phyloP scores from a whole-genome alignment of 2,888 invertebrate species.

The Chrysolina americana region DNA sequence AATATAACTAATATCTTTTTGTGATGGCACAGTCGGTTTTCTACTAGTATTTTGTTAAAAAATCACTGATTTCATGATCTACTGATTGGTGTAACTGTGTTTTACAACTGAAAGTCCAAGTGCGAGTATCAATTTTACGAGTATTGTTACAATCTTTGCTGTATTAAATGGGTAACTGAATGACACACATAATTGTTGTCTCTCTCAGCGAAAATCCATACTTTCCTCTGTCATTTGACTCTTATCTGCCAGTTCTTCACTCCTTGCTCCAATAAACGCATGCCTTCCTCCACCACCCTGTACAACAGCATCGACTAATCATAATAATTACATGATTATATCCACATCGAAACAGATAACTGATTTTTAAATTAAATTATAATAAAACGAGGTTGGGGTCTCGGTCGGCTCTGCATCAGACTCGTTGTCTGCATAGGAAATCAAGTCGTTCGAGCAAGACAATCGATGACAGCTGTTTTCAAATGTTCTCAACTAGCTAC shows the following conservation, averaged over 20 bases:
- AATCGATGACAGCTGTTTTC: slow-evolving; percentile 32
- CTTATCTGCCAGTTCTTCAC: neutral
- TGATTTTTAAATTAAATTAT: slow-evolving; percentile 16
- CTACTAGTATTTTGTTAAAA: no score
- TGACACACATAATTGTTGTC: no score
- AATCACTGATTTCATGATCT: no score
- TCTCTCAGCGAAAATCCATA: no score
- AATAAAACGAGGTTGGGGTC: slow-evolving; percentile 1
- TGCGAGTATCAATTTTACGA: no score
- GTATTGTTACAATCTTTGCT: no score
- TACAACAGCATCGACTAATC: neutral
- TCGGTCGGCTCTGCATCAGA: slow-evolving; percentile 18
- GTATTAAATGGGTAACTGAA: no score
- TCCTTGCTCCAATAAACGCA: neutral
- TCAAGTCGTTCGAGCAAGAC: slow-evolving; percentile 27
- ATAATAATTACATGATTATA: slow-evolving; percentile 16
- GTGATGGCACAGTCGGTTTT: no score
- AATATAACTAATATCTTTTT: no score
- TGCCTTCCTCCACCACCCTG: neutral
- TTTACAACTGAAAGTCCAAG: no score
- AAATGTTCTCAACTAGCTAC: slow-evolving; percentile 23
- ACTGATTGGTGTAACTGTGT: no score
- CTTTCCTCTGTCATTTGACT: neutral
- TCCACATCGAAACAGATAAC: slow-evolving; percentile 12
- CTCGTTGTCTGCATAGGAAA: slow-evolving; percentile 32